Evolutionary conservation across 2,888 invertebrate genomes (phyloP), one percentile per base, ranked within the genome.

Genomic region (Marasmarcha lunaedactyla): DNA sequence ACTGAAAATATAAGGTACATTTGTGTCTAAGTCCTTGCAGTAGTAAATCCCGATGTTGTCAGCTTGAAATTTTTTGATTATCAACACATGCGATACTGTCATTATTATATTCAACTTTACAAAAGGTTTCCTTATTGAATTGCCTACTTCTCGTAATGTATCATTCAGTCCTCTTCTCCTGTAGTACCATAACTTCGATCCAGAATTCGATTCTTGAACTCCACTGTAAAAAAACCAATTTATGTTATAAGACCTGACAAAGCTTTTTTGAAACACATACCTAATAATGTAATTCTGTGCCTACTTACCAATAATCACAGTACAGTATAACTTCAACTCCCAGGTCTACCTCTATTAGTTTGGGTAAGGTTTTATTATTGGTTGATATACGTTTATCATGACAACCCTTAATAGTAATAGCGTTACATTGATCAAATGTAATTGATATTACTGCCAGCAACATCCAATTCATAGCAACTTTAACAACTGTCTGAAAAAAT

Each of bases 1-100:
- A 3, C 44, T 47, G 14, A 49, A 47, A 27, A 44, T 35, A n/a
- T 15, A 14, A 2, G 44, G 36, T 2, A 36, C 36, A 7, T 39
- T 26, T 30, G 9, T 14, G 34, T 40, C 39, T 5, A 15, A 33
- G 26, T 35, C 20, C 37, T 46, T 41, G 40, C 63, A 63, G 5
- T 14, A 42, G 40, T 62, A 63, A 35, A 63, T 47, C 15, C 63
- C 63, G 7, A 59, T 52, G 44, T 57, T 37, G 33, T 47, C 46
- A 6, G 10, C 10, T 36, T 43, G 43, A 36, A 56, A 62, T 46
- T 49, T 14, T 35, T 39, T 37, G 30, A 62, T 46, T 41, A 35
- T 45, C 35, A 62, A 44, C 2, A 42, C 42, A 41, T 57, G 57
- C 25, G 41, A 37, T 9, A 49, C 44, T n/a, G 48, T 45, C 14